A percentile compares a stretch with the other conserved stretches of the same genome.
Evolutionary conservation across 2,888 invertebrate genomes (phyloP).

Genomic region (Parnassius apollo): DNA sequence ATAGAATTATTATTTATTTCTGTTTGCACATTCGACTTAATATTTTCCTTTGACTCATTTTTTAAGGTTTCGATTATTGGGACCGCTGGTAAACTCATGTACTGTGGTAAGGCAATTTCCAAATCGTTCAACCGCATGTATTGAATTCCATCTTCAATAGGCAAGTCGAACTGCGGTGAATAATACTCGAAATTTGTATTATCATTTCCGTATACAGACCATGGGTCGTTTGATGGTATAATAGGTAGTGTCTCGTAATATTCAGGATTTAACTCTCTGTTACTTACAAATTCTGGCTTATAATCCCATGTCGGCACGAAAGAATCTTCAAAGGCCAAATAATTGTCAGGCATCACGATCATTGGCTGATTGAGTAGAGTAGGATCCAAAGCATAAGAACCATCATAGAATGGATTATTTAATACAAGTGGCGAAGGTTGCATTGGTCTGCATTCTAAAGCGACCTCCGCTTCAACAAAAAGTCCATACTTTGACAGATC

Average conservation of each 20-base stretch:
- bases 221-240: constrained; percentile 70
- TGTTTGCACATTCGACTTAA: neutral
- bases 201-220: constrained; percentile 62
- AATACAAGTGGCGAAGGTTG: constrained; percentile 66
- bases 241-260: constrained; percentile 68
- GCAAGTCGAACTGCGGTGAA: constrained; percentile 59
- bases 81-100: constrained; percentile 64
- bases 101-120: constrained; percentile 71
- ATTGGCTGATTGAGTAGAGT: constrained; percentile 56
- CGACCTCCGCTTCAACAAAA: constrained; percentile 65
- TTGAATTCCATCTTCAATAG: constrained; percentile 55
- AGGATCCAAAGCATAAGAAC: constrained; percentile 61
- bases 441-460: constrained; percentile 55
- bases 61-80: constrained; percentile 50
- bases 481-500: constrained; percentile 71
- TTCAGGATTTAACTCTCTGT: constrained; percentile 54
- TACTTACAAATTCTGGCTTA: constrained; percentile 58
- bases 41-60: constrained; percentile 36
- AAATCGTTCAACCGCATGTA: constrained; percentile 72
- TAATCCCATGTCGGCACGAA: constrained; percentile 74
- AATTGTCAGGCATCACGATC: constrained; percentile 73
- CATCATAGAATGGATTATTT: constrained; percentile 77
- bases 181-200: constrained; percentile 65
- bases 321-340: constrained; percentile 77
- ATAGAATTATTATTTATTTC: constrained; percentile 9